A percentile compares a stretch with the other conserved stretches of the same genome.
These are phyloP conservation scores for Furnarius figulus DNA, from an alignment of 2,113 vertebrate species.

Conservation along the genomic window DNA sequence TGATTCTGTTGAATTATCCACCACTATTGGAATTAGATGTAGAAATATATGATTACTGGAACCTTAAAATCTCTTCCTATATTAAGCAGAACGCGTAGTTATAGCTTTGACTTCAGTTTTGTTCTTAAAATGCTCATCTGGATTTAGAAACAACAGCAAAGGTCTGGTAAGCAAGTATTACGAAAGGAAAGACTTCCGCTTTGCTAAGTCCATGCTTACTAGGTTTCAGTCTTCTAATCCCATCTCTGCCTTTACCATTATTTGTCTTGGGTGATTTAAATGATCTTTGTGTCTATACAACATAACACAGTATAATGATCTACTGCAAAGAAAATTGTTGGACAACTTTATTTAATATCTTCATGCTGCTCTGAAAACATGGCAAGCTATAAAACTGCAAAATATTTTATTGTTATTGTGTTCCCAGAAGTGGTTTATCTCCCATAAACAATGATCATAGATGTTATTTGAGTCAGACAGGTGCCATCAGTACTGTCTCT, in stretches of 20 bases:
- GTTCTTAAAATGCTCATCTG: neutral
- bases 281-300: neutral
- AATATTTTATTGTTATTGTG: neutral
- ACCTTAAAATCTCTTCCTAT: neutral
- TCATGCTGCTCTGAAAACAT: neutral
- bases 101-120: neutral
- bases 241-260: neutral
- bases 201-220: neutral
- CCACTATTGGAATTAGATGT: neutral
- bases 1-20: neutral
- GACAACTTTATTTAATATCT: neutral
- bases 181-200: neutral
- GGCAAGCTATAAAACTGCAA: neutral
- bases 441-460: neutral
- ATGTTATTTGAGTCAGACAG: neutral
- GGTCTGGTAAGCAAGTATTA: neutral
- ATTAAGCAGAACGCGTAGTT: neutral
- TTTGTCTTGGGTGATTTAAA: neutral
- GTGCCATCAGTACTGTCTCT: neutral
- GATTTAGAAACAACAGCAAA: neutral
- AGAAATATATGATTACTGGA: neutral
- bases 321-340: neutral
- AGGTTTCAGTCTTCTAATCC: neutral
- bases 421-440: neutral
- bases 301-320: neutral